Percentiles rank a stretch among this genome's conserved stretches.
Conservation (phyloP, 2,888 invertebrate species). For the Malthinus seriepunctatus region DNA sequence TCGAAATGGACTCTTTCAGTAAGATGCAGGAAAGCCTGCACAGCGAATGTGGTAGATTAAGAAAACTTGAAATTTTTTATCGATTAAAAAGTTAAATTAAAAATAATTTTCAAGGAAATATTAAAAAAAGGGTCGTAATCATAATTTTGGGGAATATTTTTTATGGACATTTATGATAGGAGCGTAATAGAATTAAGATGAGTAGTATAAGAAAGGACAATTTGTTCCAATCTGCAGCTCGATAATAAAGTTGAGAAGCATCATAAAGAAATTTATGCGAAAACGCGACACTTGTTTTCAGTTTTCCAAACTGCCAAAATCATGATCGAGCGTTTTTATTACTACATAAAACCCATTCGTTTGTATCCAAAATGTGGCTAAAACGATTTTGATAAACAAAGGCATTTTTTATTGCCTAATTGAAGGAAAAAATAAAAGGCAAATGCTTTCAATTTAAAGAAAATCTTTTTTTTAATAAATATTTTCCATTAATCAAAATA, state of each 20-base stretch:
- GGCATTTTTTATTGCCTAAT: not conserved
- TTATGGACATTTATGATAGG: constrained; percentile 16
- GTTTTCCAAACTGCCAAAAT: constrained; percentile 35
- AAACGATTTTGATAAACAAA: constrained; percentile 8
- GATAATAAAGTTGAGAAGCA: constrained; percentile 31
- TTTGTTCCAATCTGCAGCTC: constrained; percentile 31
- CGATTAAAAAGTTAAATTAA: too few species aligned
- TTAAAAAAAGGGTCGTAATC: too few species aligned
- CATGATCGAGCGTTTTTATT: constrained; percentile 40
- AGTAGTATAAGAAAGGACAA: constrained; percentile 29
- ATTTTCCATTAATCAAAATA: constrained; percentile 28
- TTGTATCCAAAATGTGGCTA: constrained; percentile 28
- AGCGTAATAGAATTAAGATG: constrained; percentile 28
- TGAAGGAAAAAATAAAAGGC: not conserved
- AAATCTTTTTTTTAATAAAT: constrained; percentile 6
- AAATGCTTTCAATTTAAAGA: not conserved
- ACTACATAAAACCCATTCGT: constrained; percentile 43
- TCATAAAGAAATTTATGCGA: constrained; percentile 40
- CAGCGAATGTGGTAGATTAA: too few species aligned
- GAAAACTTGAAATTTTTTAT: too few species aligned
- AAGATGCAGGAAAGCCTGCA: too few species aligned
- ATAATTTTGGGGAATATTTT: not conserved
- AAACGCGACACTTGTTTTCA: constrained; percentile 45
- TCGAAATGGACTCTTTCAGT: too few species aligned
- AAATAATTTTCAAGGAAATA: too few species aligned